Percentiles rank a stretch among this genome's conserved stretches.
phyloP scores from a whole-genome alignment of 1,140 invertebrate species.

The Lasioglossum albipes region DNA sequence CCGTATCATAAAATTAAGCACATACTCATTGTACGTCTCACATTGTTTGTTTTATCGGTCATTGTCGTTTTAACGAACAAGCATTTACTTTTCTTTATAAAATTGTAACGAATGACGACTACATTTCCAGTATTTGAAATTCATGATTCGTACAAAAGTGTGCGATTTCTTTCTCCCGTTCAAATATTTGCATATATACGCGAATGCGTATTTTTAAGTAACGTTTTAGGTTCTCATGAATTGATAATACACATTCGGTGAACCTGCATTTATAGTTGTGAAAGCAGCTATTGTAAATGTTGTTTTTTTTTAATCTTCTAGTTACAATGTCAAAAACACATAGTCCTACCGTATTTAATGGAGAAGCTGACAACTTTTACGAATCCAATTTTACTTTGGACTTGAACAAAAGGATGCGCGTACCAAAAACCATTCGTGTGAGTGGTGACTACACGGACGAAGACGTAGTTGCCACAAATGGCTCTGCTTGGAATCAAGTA shows the following conservation, averaged over 20 bases:
- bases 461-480: slow-evolving; percentile 81
- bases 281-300: not conserved
- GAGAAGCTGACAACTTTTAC: slow-evolving; percentile 83
- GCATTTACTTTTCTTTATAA: not conserved
- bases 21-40: not conserved
- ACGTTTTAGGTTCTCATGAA: not conserved
- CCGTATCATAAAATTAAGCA: not conserved
- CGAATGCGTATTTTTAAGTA: not conserved
- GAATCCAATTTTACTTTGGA: slow-evolving; percentile 87
- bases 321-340: slow-evolving; percentile 81
- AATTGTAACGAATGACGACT: not conserved
- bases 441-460: slow-evolving; percentile 85
- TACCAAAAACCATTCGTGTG: slow-evolving; percentile 88
- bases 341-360: slow-evolving; percentile 83
- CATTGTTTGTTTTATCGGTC: not conserved
- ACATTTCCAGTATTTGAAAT: not conserved
- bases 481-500: slow-evolving; percentile 83
- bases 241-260: not conserved
- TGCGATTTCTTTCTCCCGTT: not conserved
- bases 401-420: slow-evolving; percentile 88
- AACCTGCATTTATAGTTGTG: slow-evolving; percentile 1
- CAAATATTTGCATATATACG: no score
- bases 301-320: slow-evolving; percentile 52
- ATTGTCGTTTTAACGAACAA: not conserved
- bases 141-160: not conserved